Conservation (phyloP, 2,888 invertebrate species). For the Andrena camellia region DNA sequence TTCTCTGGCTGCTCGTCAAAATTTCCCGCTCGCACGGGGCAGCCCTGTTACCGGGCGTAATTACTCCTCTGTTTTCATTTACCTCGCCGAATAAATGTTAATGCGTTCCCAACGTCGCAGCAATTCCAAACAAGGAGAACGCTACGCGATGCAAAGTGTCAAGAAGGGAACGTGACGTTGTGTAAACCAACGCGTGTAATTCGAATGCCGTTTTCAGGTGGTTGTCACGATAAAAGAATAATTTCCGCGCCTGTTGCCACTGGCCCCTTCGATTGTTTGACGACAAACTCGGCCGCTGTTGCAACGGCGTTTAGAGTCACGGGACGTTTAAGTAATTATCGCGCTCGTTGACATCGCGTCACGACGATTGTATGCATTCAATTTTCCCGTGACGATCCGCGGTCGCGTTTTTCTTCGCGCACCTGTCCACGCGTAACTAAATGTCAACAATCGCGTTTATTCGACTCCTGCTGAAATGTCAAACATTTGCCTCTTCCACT, state of each 20-base stretch:
- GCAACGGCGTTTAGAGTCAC: not conserved
- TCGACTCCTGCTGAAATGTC: slow-evolving; percentile 3
- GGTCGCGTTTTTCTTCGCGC: slow-evolving; percentile 31
- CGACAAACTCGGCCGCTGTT: slow-evolving; percentile 21
- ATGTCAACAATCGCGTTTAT: slow-evolving; percentile 47
- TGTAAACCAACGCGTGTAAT: not conserved
- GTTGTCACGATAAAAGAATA: not conserved
- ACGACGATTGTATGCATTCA: slow-evolving; percentile 26
- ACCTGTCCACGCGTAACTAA: slow-evolving; percentile 22
- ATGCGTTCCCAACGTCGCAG: not conserved
- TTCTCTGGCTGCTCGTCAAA: slow-evolving; percentile 37
- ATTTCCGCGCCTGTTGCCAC: not conserved
- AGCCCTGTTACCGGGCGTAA: slow-evolving; percentile 32
- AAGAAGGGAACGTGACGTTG: not conserved
- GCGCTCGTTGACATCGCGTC: not conserved
- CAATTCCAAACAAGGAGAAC: not conserved
- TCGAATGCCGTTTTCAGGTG: not conserved
- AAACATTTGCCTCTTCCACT: not conserved
- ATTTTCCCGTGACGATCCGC: slow-evolving; percentile 31
- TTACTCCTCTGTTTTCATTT: slow-evolving; percentile 17
- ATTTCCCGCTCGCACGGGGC: not conserved
- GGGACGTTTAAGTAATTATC: slow-evolving; percentile 31
- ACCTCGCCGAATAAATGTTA: not conserved
- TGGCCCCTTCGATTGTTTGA: slow-evolving; percentile 7
- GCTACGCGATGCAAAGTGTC: not conserved